phyloP scores from a whole-genome alignment of 2,888 invertebrate species.

The Leptura quadrifasciata region DNA sequence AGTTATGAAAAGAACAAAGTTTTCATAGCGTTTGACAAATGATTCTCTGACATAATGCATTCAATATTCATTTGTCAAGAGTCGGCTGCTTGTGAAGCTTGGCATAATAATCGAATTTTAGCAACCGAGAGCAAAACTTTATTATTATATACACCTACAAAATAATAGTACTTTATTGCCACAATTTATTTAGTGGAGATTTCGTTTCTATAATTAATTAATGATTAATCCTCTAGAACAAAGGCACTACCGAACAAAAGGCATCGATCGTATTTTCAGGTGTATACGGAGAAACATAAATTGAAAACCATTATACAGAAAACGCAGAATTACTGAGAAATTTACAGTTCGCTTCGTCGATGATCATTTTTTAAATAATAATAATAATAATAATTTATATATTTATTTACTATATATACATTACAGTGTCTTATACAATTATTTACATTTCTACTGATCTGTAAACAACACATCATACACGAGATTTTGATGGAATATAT shows the following conservation, averaged over 20 bases:
- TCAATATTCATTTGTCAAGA: conserved; percentile 62
- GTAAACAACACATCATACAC: no score
- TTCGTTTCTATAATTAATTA: conserved; percentile 1
- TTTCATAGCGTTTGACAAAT: conserved; percentile 58
- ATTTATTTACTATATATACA: no score
- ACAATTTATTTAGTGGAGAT: conserved; percentile 12
- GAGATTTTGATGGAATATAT: no score
- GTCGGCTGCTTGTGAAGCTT: conserved; percentile 60
- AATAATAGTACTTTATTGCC: conserved; percentile 24
- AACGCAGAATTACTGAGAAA: not conserved
- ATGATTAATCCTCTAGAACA: not conserved
- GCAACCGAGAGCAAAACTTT: conserved; percentile 46
- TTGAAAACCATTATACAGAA: not conserved
- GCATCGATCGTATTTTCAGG: not conserved
- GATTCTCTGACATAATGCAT: conserved; percentile 59
- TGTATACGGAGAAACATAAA: not conserved
- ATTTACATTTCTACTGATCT: no score
- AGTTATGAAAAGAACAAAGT: conserved; percentile 46
- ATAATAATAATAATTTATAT: no score
- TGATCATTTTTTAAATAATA: no score
- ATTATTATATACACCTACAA: conserved; percentile 42
- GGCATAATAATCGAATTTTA: conserved; percentile 50
- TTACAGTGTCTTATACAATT: no score
- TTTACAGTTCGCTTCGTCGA: not conserved
- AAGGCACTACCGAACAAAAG: not conserved